These are phyloP conservation scores for Panthera uncia DNA, from an alignment of 2,113 vertebrate species.

Conservation along the genomic window DNA sequence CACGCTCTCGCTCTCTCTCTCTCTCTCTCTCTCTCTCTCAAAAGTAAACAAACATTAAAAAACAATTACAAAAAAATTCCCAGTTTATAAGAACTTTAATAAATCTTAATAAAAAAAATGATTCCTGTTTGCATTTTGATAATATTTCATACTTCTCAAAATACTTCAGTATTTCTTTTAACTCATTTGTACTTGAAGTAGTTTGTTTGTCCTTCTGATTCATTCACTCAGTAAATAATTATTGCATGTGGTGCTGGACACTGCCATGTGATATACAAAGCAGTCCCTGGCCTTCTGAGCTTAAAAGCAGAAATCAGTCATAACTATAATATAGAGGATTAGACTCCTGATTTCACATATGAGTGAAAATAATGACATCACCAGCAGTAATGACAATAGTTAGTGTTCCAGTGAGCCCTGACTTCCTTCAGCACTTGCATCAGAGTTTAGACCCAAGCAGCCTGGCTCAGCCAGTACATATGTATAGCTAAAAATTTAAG, in stretches of 20 bases:
- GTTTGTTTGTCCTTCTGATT: neutral
- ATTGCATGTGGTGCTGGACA: neutral
- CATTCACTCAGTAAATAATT: neutral
- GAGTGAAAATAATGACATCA: neutral
- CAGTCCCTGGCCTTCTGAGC: neutral
- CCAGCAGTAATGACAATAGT: neutral
- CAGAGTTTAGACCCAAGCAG: neutral
- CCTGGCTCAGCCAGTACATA: neutral
- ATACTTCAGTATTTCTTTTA: neutral
- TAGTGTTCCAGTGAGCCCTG: neutral
- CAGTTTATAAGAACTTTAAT: neutral
- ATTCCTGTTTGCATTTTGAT: neutral
- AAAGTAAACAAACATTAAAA: too few relatives aligned
- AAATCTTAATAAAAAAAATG: neutral
- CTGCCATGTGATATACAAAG: neutral
- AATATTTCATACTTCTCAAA: neutral
- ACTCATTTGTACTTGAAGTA: neutral
- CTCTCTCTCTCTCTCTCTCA: too few relatives aligned
- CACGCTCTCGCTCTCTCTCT: too few relatives aligned
- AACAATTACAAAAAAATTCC: neutral
- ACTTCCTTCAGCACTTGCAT: neutral
- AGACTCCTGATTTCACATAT: neutral
- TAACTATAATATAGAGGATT: conserved; percentile 19
- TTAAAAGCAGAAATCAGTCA: conserved; percentile 18
- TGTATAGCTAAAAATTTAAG: neutral